Base-by-base conservation (phyloP, 2,113 vertebrate genomes). In the Sprattus sprattus region DNA sequence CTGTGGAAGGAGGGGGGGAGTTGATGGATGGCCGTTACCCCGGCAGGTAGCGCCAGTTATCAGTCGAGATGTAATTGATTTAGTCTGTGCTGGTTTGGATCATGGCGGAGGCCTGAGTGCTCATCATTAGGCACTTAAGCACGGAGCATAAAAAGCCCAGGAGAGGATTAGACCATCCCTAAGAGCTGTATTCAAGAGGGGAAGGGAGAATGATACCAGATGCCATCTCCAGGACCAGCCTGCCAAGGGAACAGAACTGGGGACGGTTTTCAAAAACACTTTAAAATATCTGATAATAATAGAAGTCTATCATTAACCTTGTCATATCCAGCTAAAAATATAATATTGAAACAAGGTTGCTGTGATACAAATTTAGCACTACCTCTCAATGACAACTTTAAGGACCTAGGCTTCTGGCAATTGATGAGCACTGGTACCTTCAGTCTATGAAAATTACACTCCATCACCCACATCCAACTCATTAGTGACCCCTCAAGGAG, bases 21-120 rank as follows among this genome's bases (percentile, higher is more conserved):
- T 89, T 90, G 91, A 92, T 92, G 87, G 87, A 75, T 47, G 84
- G 84, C 88, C 87, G 85, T 88, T 85, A 47, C 82, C 57, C 85
- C 85, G 88, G 85, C 88, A 90, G 90, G 88, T 90, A 86, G 85
- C 87, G 52, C 86, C 91, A 90, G 87, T 92, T 92, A 92, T 94
- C 92, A 89, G 82, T 87, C 83, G 88, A 86, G 92, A 90, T 91
- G 85, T 93, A 93, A 94, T 92, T 92, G 91, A 93, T 93, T 93
- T 93, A 92, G 87, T 88, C 82, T 88, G 90, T 39, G 85, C 92
- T 92, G 90, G 87, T 88, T 92, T 92, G 91, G 91, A 92, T 90
- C 87, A 89, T 87, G 88, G 85, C 84, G 82, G 88, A 88, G 88
- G 89, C 88, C 87, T 50, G 86, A 92, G 90, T 89, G 91, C 18